Conservation (phyloP, 1,140 invertebrate genomes). For the Zophobas atratus region DNA sequence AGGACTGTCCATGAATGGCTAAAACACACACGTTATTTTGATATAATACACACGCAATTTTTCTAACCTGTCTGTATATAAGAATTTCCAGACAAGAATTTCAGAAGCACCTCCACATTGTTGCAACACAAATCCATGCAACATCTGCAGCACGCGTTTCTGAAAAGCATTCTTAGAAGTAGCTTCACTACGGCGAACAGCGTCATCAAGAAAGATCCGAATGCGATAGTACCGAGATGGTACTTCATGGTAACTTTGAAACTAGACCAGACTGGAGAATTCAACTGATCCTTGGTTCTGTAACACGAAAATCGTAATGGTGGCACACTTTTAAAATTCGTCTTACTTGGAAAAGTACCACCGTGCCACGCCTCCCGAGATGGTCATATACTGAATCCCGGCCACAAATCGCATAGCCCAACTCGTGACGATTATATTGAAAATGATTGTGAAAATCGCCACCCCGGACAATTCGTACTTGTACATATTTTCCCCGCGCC, state of each 20-base stretch:
- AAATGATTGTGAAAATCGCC: constrained; percentile 6
- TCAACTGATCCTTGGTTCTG: constrained; percentile 77
- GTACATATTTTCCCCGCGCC: neutral
- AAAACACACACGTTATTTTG: constrained; percentile 55
- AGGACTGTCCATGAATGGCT: constrained; percentile 80
- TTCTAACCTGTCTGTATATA: constrained; percentile 82
- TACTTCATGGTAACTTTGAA: constrained; percentile 75
- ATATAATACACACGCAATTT: constrained; percentile 67
- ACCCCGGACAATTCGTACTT: constrained; percentile 14
- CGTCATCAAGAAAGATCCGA: constrained; percentile 83
- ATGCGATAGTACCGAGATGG: constrained; percentile 85
- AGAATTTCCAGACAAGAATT: constrained; percentile 83
- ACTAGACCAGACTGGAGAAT: constrained; percentile 73
- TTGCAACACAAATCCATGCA: constrained; percentile 59
- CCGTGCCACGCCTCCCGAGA: constrained; percentile 79
- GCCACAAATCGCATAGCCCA: constrained; percentile 83
- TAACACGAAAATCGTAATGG: neutral
- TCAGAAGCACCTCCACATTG: constrained; percentile 82
- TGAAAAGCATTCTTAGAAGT: constrained; percentile 76
- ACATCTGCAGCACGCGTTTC: constrained; percentile 6
- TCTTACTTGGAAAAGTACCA: constrained; percentile 86
- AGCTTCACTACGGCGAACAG: constrained; percentile 70
- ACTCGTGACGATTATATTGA: constrained; percentile 5
- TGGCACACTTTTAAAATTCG: no score
- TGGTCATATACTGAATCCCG: constrained; percentile 84